Percentiles rank a stretch among this genome's conserved stretches.
phyloP scores from a whole-genome alignment of 37 sponge, comb jelly and placozoan genomes.

The Geodia barretti region DNA sequence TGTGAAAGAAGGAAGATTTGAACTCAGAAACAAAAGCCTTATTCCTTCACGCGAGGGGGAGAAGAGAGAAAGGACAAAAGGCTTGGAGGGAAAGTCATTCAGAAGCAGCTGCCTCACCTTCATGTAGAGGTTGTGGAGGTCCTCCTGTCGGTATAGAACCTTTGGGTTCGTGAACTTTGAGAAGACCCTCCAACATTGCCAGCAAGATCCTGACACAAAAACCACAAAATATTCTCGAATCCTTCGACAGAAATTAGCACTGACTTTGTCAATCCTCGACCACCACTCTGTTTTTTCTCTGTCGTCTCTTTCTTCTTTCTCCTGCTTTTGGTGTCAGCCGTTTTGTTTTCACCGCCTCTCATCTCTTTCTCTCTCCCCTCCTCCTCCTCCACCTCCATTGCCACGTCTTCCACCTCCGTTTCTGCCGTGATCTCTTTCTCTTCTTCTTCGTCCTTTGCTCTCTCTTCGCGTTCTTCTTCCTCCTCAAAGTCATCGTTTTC shows the following conservation, averaged over 20 bases:
- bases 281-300: background rate
- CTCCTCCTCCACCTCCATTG: constrained; percentile 3
- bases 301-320: constrained; percentile 1
- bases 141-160: constrained; percentile 63
- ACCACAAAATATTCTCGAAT: background rate
- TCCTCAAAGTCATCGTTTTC: background rate
- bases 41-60: too few species aligned
- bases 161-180: constrained; percentile 79
- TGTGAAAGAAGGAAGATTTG: too few species aligned
- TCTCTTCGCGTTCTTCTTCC: too few species aligned
- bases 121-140: constrained; percentile 64
- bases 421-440: too few species aligned
- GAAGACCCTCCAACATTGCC: constrained; percentile 68
- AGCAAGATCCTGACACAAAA: constrained; percentile 50
- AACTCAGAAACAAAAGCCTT: too few species aligned
- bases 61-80: background rate
- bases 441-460: background rate
- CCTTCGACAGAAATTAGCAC: background rate
- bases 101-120: constrained; percentile 14
- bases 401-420: background rate
- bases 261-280: background rate
- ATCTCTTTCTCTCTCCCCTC: constrained; percentile 7
- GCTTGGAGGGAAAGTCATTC: background rate
- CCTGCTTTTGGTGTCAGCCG: background rate
- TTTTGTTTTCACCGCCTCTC: background rate